A percentile compares a stretch with the other conserved stretches of the same genome.
phyloP scores from a whole-genome alignment of 2,797 vertebrate genomes.

The Gymnoscopelus braueri region DNA sequence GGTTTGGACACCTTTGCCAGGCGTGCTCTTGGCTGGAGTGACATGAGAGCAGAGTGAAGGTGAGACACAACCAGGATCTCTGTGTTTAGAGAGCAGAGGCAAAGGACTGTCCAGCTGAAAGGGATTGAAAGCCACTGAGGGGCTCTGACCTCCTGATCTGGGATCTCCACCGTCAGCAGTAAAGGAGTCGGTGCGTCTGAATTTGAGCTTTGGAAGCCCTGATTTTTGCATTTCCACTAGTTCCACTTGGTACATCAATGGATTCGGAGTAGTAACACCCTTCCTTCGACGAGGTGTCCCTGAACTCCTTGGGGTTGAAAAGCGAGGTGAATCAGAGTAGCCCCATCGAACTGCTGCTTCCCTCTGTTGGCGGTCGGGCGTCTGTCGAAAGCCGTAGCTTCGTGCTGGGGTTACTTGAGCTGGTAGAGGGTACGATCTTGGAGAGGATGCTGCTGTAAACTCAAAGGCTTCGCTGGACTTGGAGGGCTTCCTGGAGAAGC shows the following conservation, averaged over 20 bases:
- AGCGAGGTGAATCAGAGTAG: slow-evolving; percentile 49
- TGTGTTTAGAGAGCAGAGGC: slow-evolving; percentile 75
- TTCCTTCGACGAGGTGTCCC: slow-evolving; percentile 33
- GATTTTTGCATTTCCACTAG: slow-evolving; percentile 88
- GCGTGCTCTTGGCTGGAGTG: slow-evolving; percentile 84
- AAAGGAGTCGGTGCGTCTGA: slow-evolving; percentile 84
- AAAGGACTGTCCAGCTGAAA: slow-evolving; percentile 70
- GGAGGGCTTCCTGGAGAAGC: slow-evolving; percentile 72
- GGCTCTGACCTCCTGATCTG: slow-evolving; percentile 44
- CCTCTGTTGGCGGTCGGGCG: slow-evolving; percentile 84
- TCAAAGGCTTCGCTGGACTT: slow-evolving; percentile 43
- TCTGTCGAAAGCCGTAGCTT: slow-evolving; percentile 81
- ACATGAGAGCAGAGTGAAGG: slow-evolving; percentile 82
- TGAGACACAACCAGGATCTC: slow-evolving; percentile 81
- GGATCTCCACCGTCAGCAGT: slow-evolving; percentile 46
- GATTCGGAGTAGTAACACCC: slow-evolving; percentile 27
- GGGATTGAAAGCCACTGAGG: slow-evolving; percentile 47
- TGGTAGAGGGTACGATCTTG: slow-evolving; percentile 14
- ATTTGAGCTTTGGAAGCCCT: slow-evolving; percentile 90
- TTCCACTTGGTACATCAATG: slow-evolving; percentile 87
- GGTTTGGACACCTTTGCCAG: slow-evolving; percentile 88
- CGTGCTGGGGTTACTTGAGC: slow-evolving; percentile 26
- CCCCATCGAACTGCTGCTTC: slow-evolving; percentile 84
- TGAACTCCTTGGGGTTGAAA: slow-evolving; percentile 69
- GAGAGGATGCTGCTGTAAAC: slow-evolving; percentile 33